Evolutionary conservation across 2,113 vertebrate genomes (phyloP).

Genomic region (Lasiurus borealis): DNA sequence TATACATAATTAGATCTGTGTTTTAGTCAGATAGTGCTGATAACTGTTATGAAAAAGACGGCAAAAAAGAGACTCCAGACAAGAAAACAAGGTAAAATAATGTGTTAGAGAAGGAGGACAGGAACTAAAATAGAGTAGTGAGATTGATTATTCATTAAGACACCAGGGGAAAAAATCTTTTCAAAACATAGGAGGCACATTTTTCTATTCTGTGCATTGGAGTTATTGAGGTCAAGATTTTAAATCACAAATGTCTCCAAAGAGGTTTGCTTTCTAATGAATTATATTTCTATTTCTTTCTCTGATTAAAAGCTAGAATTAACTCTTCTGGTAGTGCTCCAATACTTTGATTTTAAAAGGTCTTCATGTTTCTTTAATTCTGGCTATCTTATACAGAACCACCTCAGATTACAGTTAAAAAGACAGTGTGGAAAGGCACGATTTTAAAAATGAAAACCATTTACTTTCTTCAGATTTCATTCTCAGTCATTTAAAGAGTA

Average conservation of each 20-base stretch:
- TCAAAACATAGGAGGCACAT: neutral
- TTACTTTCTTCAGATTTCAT: neutral
- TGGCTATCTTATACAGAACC: neutral
- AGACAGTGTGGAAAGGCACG: neutral
- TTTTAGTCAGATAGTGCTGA: neutral
- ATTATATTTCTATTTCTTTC: conserved; percentile 34
- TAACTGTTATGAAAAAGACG: neutral
- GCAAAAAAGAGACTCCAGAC: neutral
- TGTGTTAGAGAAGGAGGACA: neutral
- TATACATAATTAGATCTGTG: neutral
- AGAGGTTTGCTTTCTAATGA: neutral
- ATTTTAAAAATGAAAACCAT: neutral
- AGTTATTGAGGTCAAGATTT: neutral
- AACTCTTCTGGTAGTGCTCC: neutral
- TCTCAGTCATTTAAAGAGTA: neutral
- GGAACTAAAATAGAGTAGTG: neutral
- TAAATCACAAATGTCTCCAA: neutral
- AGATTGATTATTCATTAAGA: neutral
- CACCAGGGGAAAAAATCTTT: neutral
- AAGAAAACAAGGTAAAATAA: neutral
- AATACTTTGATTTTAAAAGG: neutral
- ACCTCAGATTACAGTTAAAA: neutral
- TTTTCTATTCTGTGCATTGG: neutral
- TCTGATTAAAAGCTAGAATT: neutral
- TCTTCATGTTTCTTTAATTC: neutral